Percentiles rank a stretch among this genome's conserved stretches.
These are phyloP conservation scores for Synanceia verrucosa DNA, from an alignment of 2,797 vertebrate genomes.

Conservation along the genomic window DNA sequence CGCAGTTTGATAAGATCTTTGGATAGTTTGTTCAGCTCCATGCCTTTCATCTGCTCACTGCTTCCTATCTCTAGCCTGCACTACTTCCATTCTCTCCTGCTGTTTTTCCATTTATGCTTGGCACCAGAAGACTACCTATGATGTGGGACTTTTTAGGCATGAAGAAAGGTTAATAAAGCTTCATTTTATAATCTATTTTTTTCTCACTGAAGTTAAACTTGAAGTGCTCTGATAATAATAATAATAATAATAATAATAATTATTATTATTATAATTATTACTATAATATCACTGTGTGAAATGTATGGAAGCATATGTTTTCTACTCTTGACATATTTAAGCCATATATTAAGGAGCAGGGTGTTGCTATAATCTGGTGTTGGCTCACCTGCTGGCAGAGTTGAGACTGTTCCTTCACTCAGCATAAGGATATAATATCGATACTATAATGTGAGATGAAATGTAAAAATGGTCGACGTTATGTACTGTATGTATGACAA, in stretches of 20 bases:
- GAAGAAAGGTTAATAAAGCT: conserved; percentile 26
- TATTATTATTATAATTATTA: too few relatives aligned
- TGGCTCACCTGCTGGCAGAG: neutral
- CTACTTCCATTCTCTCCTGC: conserved; percentile 58
- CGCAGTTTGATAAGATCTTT: conserved; percentile 44
- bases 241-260: too few relatives aligned
- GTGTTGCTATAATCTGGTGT: neutral
- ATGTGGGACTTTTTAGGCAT: conserved; percentile 35
- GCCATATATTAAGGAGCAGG: neutral
- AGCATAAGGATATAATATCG: neutral
- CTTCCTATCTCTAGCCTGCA: conserved; percentile 46
- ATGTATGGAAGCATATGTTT: neutral
- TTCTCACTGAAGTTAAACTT: conserved; percentile 11
- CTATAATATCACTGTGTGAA: too few relatives aligned
- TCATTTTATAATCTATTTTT: too few relatives aligned
- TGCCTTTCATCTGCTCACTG: conserved; percentile 56
- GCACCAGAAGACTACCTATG: conserved; percentile 16
- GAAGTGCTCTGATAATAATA: conserved; percentile 8
- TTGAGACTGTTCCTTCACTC: neutral
- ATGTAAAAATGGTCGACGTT: neutral
- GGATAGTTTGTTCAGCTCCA: conserved; percentile 40
- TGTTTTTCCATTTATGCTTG: conserved; percentile 48
- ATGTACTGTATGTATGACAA: conserved; percentile 1
- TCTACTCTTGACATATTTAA: neutral
- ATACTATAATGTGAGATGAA: neutral